Evolutionary conservation across 2,797 vertebrate species (phyloP).

Genomic region (Myiotriccus ornatus): DNA sequence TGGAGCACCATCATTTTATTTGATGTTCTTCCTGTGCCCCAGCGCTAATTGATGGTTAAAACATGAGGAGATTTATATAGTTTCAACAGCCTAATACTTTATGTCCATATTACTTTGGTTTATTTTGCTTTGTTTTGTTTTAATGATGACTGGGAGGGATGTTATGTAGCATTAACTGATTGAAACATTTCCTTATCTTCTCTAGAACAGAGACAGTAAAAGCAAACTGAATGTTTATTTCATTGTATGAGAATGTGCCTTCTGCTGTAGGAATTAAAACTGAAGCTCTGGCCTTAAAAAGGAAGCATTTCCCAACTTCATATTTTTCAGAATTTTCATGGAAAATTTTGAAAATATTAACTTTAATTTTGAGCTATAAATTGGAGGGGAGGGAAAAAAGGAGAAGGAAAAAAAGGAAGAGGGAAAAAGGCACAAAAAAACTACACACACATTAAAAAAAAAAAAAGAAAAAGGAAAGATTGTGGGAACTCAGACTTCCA

Average conservation of each 20-base stretch:
- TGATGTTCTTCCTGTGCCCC: background rate
- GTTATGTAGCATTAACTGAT: background rate
- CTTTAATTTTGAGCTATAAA: background rate
- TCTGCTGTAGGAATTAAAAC: background rate
- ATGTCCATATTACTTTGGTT: background rate
- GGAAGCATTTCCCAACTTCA: background rate
- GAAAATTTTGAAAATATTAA: background rate
- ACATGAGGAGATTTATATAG: background rate
- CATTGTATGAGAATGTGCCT: background rate
- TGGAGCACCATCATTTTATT: background rate
- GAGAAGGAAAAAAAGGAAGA: background rate
- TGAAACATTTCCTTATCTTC: background rate
- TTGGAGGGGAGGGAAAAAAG: background rate
- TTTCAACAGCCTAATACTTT: background rate
- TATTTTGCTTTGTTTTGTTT: background rate
- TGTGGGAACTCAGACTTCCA: background rate
- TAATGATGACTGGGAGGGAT: background rate
- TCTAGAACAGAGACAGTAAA: background rate
- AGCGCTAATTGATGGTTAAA: background rate
- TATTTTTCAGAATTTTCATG: background rate
- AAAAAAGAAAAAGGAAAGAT: background rate
- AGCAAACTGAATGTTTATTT: background rate
- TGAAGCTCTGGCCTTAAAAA: background rate
- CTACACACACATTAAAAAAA: no score
- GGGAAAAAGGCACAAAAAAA: no score